Evolutionary conservation across 2,888 invertebrate genomes (phyloP).

Genomic region (Lymantria monacha): DNA sequence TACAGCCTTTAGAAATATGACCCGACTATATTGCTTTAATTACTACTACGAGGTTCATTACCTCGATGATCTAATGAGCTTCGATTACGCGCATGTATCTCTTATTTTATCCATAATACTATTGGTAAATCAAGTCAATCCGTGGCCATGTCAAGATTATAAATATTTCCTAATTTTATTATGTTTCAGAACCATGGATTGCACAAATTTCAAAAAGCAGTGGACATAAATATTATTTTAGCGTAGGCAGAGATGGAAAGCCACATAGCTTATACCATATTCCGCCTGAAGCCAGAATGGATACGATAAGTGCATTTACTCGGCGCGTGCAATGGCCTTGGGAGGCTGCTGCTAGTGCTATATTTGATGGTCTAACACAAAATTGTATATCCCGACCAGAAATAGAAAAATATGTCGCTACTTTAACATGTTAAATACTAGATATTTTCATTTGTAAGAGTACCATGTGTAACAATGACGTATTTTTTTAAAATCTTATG

Average conservation of each 20-base stretch:
- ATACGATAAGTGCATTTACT: conserved; percentile 54
- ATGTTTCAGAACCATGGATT: conserved; percentile 69
- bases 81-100: too few relatives aligned
- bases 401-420: conserved; percentile 55
- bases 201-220: conserved; percentile 66
- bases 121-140: too few relatives aligned
- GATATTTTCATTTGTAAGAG: neutral
- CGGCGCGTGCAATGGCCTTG: conserved; percentile 66
- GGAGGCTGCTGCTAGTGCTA: conserved; percentile 57
- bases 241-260: conserved; percentile 50
- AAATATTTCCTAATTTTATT: neutral
- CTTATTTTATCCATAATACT: too few relatives aligned
- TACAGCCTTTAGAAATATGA: neutral
- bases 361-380: conserved; percentile 50
- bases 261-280: conserved; percentile 59
- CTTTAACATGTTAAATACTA: conserved; percentile 3
- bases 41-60: too few relatives aligned
- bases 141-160: too few relatives aligned
- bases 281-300: conserved; percentile 54
- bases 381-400: conserved; percentile 49
- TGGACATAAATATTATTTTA: conserved; percentile 63
- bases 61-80: too few relatives aligned
- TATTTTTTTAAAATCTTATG: too few relatives aligned
- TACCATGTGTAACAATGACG: too few relatives aligned
- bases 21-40: too few relatives aligned